Percentiles rank a stretch among this genome's conserved stretches.
These are phyloP conservation scores for Progne subis DNA, from an alignment of 2,113 vertebrate species.

Conservation along the genomic window DNA sequence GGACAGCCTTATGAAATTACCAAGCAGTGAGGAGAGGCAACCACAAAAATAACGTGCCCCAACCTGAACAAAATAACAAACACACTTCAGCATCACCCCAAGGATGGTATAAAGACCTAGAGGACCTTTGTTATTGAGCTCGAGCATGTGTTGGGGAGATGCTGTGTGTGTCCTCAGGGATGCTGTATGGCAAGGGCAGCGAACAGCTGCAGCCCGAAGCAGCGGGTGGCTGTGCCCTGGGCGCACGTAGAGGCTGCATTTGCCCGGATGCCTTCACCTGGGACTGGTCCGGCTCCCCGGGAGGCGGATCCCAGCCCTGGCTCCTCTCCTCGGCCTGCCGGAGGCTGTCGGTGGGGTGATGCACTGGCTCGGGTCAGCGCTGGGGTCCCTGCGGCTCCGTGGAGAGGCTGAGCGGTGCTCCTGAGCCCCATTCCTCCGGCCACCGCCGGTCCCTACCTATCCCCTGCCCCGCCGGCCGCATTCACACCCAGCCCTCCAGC, in stretches of 20 bases:
- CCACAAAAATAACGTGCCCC: not conserved
- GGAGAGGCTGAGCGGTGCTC: not conserved
- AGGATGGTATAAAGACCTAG: not conserved
- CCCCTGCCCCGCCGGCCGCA: accelerated
- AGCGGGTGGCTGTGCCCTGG: not conserved
- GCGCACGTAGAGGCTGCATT: accelerated
- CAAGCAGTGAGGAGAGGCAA: not conserved
- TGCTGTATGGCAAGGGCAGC: accelerated
- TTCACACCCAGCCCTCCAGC: not conserved
- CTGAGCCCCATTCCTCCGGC: accelerated
- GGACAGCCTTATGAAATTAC: not conserved
- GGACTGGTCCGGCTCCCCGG: accelerated
- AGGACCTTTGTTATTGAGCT: not conserved
- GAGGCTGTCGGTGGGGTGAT: accelerated
- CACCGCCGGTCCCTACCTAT: accelerated
- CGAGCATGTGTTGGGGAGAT: not conserved
- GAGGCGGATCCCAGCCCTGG: not conserved
- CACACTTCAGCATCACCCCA: accelerated
- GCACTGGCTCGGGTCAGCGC: not conserved
- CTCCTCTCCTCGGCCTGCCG: accelerated
- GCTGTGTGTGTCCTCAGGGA: not conserved
- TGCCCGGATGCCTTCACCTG: accelerated
- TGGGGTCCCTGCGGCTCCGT: not conserved
- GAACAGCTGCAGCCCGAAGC: not conserved
- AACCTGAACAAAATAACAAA: not conserved